Base-by-base conservation (phyloP, 2,797 vertebrate genomes). In the Telmatherina bonti region DNA sequence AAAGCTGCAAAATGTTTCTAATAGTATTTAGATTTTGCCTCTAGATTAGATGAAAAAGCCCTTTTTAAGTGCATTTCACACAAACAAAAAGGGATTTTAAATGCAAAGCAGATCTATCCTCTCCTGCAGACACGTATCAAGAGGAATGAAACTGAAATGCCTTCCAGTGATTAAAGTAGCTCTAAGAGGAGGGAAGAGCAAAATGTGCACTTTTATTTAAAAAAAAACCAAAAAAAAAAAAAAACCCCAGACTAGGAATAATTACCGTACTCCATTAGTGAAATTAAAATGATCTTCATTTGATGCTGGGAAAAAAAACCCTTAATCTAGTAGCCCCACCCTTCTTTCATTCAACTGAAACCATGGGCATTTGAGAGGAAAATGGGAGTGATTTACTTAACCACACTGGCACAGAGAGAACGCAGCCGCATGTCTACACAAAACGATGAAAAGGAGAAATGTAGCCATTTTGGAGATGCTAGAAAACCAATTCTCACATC, bases 361-460 rank as follows among this genome's bases (percentile, higher is more conserved):
- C 85, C 79, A 74, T 29, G 57, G 30, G 75, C 79, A 69, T 88
- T 85, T 87, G 85, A 89, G 78, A 60, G 72, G 75, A 84, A 90
- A 90, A 92, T 85, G 83, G 76, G 82, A 81, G 79, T 52, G 74
- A 91, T 89, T 92, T 85, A 70, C 74, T 80, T 79, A 71, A 71
- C 69, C 61, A 71, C n/a, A 35, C 66, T 66, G 75, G 85, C 43
- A 45, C 81, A 85, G 85, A 85, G 77, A 85, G 72, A 79, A 72
- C 58, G 83, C 67, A 60, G 62, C 51, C 26, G 66, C 22, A 73
- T 38, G 78, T 38, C 78, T 78, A 66, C 59, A 66, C 59, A 68
- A 68, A 29, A 24, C 61, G 29, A 29, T 69, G 27, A 49, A 49
- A 26, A 69, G n/a, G 3, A 41, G 33, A 68, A 43, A 77, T 63